Conservation (phyloP, 2,888 invertebrate species). For the Blomia tropicalis region DNA sequence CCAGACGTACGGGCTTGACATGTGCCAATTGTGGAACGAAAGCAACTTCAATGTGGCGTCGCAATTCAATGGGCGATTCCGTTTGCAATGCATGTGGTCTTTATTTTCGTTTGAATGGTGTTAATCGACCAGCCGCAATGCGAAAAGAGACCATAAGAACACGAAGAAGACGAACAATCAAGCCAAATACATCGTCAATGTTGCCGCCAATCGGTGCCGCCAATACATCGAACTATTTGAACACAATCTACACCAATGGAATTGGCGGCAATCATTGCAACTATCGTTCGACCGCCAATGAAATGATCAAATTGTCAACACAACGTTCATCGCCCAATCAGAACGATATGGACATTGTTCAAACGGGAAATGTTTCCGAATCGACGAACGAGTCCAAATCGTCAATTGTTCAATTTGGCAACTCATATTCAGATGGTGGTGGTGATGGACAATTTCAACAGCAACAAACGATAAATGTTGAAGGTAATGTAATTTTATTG, state of each 20-base stretch:
- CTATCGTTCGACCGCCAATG: background rate
- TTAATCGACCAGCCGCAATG: constrained; percentile 23
- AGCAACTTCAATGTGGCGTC: constrained; percentile 21
- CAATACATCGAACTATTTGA: background rate
- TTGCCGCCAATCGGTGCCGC: background rate
- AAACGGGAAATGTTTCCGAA: no score
- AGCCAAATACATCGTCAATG: background rate
- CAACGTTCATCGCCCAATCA: background rate
- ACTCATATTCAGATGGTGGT: no score
- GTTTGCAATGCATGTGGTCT: constrained; percentile 24
- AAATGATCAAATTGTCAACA: no score
- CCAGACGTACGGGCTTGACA: constrained; percentile 13
- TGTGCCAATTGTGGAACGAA: constrained; percentile 24
- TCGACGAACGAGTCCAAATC: no score
- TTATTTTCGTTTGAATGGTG: constrained; percentile 20
- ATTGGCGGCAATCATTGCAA: background rate
- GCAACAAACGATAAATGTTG: no score
- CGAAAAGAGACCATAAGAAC: constrained; percentile 22
- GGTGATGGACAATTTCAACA: no score
- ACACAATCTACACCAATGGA: background rate
- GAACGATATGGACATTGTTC: background rate
- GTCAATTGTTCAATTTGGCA: no score
- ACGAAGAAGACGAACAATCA: constrained; percentile 16
- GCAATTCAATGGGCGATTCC: constrained; percentile 21
- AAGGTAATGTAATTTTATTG: no score